Evolutionary conservation across 2,113 vertebrate genomes (phyloP).

Genomic region (Protomyctophum bolini): DNA sequence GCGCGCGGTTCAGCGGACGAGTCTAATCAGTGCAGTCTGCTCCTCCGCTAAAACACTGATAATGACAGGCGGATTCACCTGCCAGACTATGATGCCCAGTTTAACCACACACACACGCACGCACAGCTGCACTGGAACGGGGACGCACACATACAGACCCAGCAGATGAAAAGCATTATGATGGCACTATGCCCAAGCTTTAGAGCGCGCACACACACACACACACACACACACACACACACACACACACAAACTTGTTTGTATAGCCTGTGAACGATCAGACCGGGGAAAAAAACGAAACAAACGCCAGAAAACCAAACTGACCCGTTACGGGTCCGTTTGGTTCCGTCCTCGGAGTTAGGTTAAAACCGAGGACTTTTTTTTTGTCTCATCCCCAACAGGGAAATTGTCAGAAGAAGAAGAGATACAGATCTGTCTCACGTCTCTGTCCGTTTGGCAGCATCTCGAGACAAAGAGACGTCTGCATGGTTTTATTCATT

Average conservation of each 20-base stretch:
- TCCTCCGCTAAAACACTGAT: constrained; percentile 50
- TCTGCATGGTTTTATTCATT: neutral
- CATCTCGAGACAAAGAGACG: constrained; percentile 21
- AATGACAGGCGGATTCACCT: constrained; percentile 42
- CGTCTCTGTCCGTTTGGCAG: constrained; percentile 2
- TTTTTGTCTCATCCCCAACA: neutral
- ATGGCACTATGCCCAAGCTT: neutral
- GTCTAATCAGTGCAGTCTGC: constrained; percentile 69
- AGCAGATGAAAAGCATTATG: neutral
- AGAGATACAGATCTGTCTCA: constrained; percentile 44
- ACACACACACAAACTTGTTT: neutral
- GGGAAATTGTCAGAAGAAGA: constrained; percentile 12
- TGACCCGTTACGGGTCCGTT: too few species aligned
- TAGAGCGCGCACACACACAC: neutral
- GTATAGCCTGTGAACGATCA: neutral
- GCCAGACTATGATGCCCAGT: constrained; percentile 36
- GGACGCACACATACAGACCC: neutral
- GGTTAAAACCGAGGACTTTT: too few species aligned
- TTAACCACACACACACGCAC: constrained; percentile 28
- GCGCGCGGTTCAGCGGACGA: constrained; percentile 57
- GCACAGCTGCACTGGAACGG: neutral
- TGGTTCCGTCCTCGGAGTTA: too few species aligned
- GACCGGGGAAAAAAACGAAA: too few species aligned
- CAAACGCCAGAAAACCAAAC: too few species aligned
- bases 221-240: neutral